Conservation (phyloP, 2,113 vertebrate genomes). For the Phoenicopterus ruber region DNA sequence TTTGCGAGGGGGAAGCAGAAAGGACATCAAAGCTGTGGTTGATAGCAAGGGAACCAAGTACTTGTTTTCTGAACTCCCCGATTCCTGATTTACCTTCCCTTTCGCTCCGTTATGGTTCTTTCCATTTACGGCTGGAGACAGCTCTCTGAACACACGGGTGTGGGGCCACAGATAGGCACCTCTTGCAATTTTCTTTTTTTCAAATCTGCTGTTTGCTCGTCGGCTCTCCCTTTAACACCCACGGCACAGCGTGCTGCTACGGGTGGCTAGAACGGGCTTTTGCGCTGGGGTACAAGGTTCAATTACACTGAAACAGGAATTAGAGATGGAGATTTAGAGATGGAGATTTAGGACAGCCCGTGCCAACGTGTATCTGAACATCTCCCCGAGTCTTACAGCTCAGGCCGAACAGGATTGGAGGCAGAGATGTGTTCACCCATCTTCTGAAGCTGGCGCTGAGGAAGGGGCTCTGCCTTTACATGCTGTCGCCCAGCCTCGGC, state of each 20-base stretch:
- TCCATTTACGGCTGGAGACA: not conserved
- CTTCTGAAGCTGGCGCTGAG: not conserved
- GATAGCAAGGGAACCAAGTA: not conserved
- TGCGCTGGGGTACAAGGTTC: not conserved
- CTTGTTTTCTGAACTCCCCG: not conserved
- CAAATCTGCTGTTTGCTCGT: not conserved
- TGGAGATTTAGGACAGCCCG: not conserved
- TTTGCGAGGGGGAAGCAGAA: not conserved
- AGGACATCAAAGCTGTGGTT: not conserved
- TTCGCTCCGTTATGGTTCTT: not conserved
- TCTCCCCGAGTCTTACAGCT: not conserved
- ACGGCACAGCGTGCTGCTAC: not conserved
- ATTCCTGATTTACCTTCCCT: not conserved
- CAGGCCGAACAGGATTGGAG: not conserved
- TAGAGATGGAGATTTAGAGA: not conserved
- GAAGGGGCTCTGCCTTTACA: not conserved
- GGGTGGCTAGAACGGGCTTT: not conserved
- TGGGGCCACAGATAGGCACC: not conserved
- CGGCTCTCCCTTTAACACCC: not conserved
- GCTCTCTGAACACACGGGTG: fast-evolving
- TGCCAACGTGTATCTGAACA: fast-evolving
- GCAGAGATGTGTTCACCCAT: not conserved
- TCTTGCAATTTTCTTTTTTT: not conserved
- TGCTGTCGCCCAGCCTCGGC: not conserved
- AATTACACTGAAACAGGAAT: not conserved